Evolutionary conservation across 1,140 invertebrate genomes (phyloP), one percentile per base, ranked within the genome.

Genomic region (Drosophila mojavensis): DNA sequence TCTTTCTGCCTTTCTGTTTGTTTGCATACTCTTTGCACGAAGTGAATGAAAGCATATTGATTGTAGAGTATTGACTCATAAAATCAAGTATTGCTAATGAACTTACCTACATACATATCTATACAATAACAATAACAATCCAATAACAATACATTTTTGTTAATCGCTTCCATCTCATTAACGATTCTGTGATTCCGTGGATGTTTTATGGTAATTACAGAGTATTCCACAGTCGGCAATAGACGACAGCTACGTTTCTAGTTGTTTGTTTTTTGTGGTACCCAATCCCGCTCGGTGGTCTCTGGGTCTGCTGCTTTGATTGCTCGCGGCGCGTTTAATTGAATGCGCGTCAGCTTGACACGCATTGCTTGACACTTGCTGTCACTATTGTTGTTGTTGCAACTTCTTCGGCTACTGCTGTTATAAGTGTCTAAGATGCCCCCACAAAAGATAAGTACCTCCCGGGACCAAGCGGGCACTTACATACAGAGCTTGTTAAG

Each of bases 351-450:
- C 66, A 17, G 71, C 55, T 20, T 63, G 75, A 69, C 71, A 75
- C 64, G 71, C 75, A 74, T 68, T 64, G 74, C 59, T 73, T 79
- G 81, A 81, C 81, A 85, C 81, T 84, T 84, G 81, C 68, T 69
- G 62, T 39, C 45, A 20, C 26, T 48, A 28, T 30, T 10, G 15
- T 11, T 59, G 59, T 24, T 24, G 20, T 24, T 24, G 20, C 20
- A 24, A 24, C 20, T 24, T 24, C 20, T 24, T 24, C 3, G 59
- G 47, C 10, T 63, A 41, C 6, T 26, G 36, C n/a, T 58, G 54
- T n/a, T 59, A 30, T 51, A 10, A 33, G 33, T 33, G 6, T 9
- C 33, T 51, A 68, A 61, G 28, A 43, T 45, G 79, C 79, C 79
- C 79, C 79, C 74, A 63, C 79, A 81, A 81, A 62, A 24, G 26